Base-by-base conservation (phyloP, 2,797 vertebrate genomes). In the Antrozous pallidus region DNA sequence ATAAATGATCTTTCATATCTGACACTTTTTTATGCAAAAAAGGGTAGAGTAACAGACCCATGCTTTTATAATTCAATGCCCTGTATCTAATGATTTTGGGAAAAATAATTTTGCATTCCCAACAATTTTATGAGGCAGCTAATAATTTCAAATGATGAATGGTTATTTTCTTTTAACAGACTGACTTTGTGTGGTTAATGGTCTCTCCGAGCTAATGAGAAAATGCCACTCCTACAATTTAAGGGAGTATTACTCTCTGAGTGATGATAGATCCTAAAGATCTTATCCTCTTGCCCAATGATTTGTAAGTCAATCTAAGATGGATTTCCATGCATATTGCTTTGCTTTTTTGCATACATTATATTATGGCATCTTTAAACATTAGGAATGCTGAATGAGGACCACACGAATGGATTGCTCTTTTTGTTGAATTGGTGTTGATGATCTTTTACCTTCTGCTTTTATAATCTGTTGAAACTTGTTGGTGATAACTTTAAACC, bases 131-230 rank as follows among this genome's bases (percentile, higher is more conserved):
- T 94, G 85, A 96, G 89, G 82, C 81, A 96, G 78, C 88, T 97
- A 98, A 98, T 97, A 96, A 97, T 97, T 98, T 98, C 94, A 97
- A 97, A 93, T 97, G 96, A 97, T 91, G 96, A 98, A 97, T 95
- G 77, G 78, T 86, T 97, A 97, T 96, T 96, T 67, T 67, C 14
- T 65, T 49, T 47, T 95, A 94, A 97, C 97, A 61, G 47, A 58
- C 96, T 97, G 94, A 96, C 86, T 51, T 77, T 96, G 26, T 90
- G 38, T 96, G 81, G 93, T 96, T 97, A 97, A 97, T 96, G 88
- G 82, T 96, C 97, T 97, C 95, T 97, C 96, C 90, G 33, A 91
- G 85, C 88, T 97, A 97, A 98, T 97, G 96, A 98, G 87, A 89
- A 81, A 97, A 96, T 88, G 95, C 70, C 40, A 95, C 85, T 97